Base-by-base conservation (phyloP, 2,113 vertebrate genomes). In the Camelus dromedarius region DNA sequence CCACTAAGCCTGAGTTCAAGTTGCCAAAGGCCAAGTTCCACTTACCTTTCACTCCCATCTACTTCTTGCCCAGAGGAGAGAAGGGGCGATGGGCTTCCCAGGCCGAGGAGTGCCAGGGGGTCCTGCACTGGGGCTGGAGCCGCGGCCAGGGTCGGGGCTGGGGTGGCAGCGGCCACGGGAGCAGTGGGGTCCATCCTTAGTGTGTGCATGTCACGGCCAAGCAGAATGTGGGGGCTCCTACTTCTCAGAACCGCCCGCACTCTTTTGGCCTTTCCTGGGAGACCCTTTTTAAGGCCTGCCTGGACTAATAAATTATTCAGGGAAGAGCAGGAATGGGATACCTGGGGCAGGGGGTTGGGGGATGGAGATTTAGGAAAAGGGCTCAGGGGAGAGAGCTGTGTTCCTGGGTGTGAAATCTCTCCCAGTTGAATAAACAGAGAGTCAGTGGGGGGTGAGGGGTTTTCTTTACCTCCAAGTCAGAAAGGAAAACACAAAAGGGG, bases 341-440 rank as follows among this genome's bases (percentile, higher is more conserved):
- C 56, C 46, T 62, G 42, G 48, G 48, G 30, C 38, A n/a, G 75
- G 30, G 50, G 86, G 18, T 42, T 42, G 69, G 80, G 32, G 35
- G 75, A 72, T 46, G 32, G 92, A 81, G 52, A 93, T 91, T 89
- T 85, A 89, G 73, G 93, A 93, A 84, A 77, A 77, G 89, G 83
- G 79, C 92, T 97, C 73, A 54, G 84, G 82, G 18, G 85, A 75
- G 69, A 89, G 69, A 86, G 64, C 88, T 4, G 1, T 75, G 91
- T 67, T 89, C n/a, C 13, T 5, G 85, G 87, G 98, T 98, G 98
- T 98, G 98, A 99, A 98, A 98, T 98, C 96, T 98, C 97, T 97
- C 97, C 98, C 99, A 99, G 98, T 99, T 99, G 99, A 98, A 98
- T 98, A 99, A 99, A 99, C 98, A 99, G 95, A 91, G 81, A 60